Evolutionary conservation across 1,140 invertebrate species (phyloP).

Genomic region (Geopemphigus sp.): DNA sequence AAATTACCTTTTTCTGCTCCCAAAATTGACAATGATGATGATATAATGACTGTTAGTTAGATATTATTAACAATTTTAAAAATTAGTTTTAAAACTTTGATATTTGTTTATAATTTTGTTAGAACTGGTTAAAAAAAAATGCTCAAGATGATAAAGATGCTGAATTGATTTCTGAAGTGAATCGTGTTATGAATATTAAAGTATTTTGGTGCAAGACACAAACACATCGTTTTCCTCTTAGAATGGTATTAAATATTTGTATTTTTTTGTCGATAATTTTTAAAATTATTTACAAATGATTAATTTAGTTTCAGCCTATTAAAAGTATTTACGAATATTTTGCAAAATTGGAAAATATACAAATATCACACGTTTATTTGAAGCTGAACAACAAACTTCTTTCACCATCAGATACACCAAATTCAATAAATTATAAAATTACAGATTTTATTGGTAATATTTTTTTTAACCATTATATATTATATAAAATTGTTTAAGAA

Average conservation of each 20-base stretch:
- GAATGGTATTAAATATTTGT: slow-evolving; percentile 9
- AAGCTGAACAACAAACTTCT: neutral
- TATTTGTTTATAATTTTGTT: neutral
- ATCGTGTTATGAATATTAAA: slow-evolving; percentile 26
- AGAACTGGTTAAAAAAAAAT: neutral
- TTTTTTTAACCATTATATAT: neutral
- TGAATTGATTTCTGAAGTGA: neutral
- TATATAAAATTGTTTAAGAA: too few relatives aligned
- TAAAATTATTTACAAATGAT: neutral
- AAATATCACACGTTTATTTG: neutral
- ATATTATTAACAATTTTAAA: neutral
- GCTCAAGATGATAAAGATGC: neutral
- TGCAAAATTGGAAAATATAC: slow-evolving; percentile 28
- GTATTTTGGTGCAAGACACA: slow-evolving; percentile 11
- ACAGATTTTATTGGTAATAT: slow-evolving; percentile 41
- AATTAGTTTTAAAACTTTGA: neutral
- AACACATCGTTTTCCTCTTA: slow-evolving; percentile 2
- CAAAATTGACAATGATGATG: neutral
- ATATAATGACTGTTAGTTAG: neutral
- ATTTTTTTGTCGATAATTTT: neutral
- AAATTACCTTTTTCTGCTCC: neutral
- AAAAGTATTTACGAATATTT: slow-evolving; percentile 33
- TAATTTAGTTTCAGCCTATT: slow-evolving; percentile 37
- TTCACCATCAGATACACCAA: slow-evolving; percentile 28
- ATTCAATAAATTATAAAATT: slow-evolving; percentile 30